Conservation (phyloP, 2,797 vertebrate genomes). For the Chloroceryle inda region DNA sequence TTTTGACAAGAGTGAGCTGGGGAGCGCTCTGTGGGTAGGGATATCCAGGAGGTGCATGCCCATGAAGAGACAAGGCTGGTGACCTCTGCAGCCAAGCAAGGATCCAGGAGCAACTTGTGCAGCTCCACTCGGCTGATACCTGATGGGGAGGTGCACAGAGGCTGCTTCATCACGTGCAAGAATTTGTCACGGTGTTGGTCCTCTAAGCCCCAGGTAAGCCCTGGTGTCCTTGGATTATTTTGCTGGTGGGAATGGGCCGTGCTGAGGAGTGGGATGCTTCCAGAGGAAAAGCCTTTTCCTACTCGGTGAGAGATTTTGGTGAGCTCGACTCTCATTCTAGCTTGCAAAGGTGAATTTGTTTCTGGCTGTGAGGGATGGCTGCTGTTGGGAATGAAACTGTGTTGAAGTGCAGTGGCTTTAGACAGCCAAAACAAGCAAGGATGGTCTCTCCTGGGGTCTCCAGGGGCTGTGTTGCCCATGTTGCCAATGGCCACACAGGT, state of each 20-base stretch:
- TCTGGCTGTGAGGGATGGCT: not conserved
- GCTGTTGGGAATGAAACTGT: not conserved
- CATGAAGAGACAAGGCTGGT: not conserved
- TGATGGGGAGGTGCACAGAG: no score
- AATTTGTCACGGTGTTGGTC: rapidly evolving
- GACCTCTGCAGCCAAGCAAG: not conserved
- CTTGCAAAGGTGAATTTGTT: not conserved
- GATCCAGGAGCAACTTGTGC: not conserved
- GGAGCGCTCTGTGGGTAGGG: not conserved
- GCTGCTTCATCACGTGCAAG: rapidly evolving
- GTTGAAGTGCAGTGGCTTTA: not conserved
- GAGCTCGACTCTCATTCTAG: not conserved
- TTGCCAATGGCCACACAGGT: not conserved
- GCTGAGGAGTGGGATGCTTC: not conserved
- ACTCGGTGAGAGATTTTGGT: not conserved
- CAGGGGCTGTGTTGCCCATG: not conserved
- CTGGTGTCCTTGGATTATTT: not conserved
- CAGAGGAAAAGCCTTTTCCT: not conserved
- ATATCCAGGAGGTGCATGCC: not conserved
- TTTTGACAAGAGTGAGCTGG: not conserved
- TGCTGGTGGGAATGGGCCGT: not conserved
- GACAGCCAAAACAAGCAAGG: not conserved
- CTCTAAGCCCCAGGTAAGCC: not conserved
- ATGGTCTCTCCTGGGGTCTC: not conserved
- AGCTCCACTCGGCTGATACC: not conserved